Percentiles rank a stretch among this genome's conserved stretches.
Evolutionary conservation across 1,140 invertebrate genomes (phyloP).

Genomic region (Samia ricini): DNA sequence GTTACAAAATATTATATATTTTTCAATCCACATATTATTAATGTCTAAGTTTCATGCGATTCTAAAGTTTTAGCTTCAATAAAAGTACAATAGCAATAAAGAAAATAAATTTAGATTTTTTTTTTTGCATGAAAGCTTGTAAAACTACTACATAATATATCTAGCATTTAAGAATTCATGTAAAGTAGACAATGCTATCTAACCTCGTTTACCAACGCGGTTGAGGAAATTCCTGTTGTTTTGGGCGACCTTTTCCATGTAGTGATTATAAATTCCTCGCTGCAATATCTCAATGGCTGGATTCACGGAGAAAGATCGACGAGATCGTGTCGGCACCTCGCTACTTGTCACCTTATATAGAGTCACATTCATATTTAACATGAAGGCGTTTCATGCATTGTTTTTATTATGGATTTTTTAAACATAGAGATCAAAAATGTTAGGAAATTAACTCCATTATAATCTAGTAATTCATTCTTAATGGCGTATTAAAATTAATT

Average conservation of each 20-base stretch:
- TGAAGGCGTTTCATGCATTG: neutral
- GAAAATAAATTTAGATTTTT: no score
- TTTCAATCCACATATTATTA: neutral
- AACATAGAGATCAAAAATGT: neutral
- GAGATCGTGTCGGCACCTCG: conserved; percentile 30
- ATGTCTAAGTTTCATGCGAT: neutral
- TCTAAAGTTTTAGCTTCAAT: neutral
- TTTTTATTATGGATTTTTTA: neutral
- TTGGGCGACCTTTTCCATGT: conserved; percentile 76
- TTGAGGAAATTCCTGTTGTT: conserved; percentile 77
- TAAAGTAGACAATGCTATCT: conserved; percentile 15
- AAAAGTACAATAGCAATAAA: neutral
- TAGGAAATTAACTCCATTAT: neutral
- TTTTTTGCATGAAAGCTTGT: neutral
- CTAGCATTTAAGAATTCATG: neutral
- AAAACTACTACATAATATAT: neutral
- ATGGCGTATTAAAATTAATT: neutral
- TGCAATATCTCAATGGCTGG: conserved; percentile 79
- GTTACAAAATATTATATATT: neutral
- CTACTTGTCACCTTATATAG: conserved; percentile 45
- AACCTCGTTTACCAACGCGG: conserved; percentile 77
- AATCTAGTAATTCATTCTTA: neutral
- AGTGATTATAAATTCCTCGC: conserved; percentile 82
- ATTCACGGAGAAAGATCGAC: conserved; percentile 51
- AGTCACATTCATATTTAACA: conserved; percentile 29